Conservation (phyloP, 2,888 invertebrate species). For the Andrena chrysosceles region DNA sequence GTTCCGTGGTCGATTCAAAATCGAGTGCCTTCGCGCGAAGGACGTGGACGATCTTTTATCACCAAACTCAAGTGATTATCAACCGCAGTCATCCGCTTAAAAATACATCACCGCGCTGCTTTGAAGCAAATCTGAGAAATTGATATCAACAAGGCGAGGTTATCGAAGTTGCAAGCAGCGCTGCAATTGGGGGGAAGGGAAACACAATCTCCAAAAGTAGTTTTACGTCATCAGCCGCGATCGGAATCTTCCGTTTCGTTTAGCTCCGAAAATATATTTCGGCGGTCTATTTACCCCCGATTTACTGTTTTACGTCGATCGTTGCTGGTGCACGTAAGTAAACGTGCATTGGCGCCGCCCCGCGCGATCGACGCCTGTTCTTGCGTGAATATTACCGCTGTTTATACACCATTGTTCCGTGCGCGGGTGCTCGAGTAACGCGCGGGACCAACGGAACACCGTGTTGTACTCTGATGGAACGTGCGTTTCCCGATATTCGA, state of each 20-base stretch:
- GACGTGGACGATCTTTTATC: too few species aligned
- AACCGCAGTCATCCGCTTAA: background rate
- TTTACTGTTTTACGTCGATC: constrained; percentile 51
- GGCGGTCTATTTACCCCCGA: constrained; percentile 45
- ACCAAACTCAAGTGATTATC: too few species aligned
- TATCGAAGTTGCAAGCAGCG: background rate
- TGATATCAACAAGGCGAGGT: background rate
- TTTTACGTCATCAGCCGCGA: constrained; percentile 13
- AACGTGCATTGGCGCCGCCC: constrained; percentile 14
- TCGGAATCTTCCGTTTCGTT: constrained; percentile 33
- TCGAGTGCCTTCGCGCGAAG: too few species aligned
- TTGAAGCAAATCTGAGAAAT: background rate
- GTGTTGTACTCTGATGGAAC: constrained; percentile 37
- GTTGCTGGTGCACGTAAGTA: constrained; percentile 35
- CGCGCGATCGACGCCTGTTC: background rate
- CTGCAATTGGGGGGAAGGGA: background rate
- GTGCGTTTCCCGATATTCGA: constrained; percentile 14
- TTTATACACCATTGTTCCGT: constrained; percentile 44
- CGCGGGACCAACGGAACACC: background rate
- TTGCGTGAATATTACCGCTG: constrained; percentile 44
- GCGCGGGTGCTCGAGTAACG: background rate
- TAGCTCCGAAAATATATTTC: constrained; percentile 37
- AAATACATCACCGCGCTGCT: background rate
- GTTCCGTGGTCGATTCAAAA: too few species aligned
- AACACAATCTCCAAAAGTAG: constrained; percentile 27